phyloP scores from a whole-genome alignment of 2,888 invertebrate genomes.

The Linyphia triangularis region DNA sequence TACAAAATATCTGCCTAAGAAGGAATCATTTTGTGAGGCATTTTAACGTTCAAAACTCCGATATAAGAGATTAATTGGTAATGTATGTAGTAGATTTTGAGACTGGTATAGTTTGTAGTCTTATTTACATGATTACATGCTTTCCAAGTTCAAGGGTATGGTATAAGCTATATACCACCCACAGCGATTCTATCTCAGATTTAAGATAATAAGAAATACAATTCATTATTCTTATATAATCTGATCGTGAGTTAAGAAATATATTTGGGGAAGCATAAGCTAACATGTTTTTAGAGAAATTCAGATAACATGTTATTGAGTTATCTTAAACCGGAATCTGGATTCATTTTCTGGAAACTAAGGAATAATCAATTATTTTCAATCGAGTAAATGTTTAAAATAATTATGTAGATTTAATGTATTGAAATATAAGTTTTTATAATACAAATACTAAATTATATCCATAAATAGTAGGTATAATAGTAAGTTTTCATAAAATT shows the following conservation, averaged over 20 bases:
- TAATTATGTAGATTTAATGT: no score
- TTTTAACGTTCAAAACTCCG: slow-evolving; percentile 21
- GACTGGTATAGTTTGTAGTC: background rate
- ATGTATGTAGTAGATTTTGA: slow-evolving; percentile 9
- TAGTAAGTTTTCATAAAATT: no score
- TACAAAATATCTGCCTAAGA: slow-evolving; percentile 16
- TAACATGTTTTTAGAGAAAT: background rate
- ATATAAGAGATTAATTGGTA: slow-evolving; percentile 29
- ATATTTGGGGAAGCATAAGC: background rate
- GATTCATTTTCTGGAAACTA: no score
- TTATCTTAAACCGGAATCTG: background rate
- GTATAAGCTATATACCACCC: slow-evolving; percentile 36
- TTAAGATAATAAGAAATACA: background rate
- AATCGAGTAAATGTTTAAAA: no score
- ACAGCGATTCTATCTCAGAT: background rate
- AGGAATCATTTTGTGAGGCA: slow-evolving; percentile 17
- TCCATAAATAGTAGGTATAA: no score
- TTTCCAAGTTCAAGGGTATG: background rate
- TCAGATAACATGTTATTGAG: background rate
- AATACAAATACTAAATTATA: no score
- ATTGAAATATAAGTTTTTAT: no score
- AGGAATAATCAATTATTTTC: no score
- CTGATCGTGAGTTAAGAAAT: background rate
- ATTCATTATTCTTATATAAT: background rate
- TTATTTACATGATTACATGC: slow-evolving; percentile 39